These are phyloP conservation scores for Belgica antarctica DNA, from an alignment of 2,888 invertebrate genomes.

Conservation along the genomic window DNA sequence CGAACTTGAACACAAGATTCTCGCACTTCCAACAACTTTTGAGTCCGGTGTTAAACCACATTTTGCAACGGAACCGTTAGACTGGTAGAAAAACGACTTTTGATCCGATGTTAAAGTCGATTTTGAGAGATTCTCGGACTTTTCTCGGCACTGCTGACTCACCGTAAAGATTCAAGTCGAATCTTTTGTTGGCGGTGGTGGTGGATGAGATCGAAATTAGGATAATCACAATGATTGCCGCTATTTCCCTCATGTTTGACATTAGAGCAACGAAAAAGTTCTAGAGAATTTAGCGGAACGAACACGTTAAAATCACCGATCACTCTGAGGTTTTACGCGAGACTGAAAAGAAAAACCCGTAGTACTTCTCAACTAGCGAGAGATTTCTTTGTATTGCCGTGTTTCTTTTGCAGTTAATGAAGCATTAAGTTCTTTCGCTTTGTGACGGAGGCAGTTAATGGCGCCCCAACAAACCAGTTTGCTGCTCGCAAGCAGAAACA, in stretches of 20 bases:
- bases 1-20: too few relatives aligned
- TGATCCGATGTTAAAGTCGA: neutral
- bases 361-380: neutral
- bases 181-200: neutral
- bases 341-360: neutral
- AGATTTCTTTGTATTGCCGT: too few relatives aligned
- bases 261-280: too few relatives aligned
- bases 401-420: too few relatives aligned
- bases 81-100: too few relatives aligned
- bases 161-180: neutral
- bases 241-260: neutral
- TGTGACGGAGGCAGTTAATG: neutral
- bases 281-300: too few relatives aligned
- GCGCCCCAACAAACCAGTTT: neutral
- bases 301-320: too few relatives aligned
- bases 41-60: too few relatives aligned
- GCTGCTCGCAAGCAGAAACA: too few relatives aligned
- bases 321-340: neutral
- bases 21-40: too few relatives aligned
- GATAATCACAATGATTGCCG: slow-evolving; percentile 36
- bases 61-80: too few relatives aligned
- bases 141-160: too few relatives aligned
- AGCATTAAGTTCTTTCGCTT: neutral
- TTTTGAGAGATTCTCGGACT: neutral
- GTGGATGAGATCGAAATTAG: slow-evolving; percentile 1